Evolutionary conservation across 2,113 vertebrate species (phyloP).

Genomic region (Pachycephala philippinensis): DNA sequence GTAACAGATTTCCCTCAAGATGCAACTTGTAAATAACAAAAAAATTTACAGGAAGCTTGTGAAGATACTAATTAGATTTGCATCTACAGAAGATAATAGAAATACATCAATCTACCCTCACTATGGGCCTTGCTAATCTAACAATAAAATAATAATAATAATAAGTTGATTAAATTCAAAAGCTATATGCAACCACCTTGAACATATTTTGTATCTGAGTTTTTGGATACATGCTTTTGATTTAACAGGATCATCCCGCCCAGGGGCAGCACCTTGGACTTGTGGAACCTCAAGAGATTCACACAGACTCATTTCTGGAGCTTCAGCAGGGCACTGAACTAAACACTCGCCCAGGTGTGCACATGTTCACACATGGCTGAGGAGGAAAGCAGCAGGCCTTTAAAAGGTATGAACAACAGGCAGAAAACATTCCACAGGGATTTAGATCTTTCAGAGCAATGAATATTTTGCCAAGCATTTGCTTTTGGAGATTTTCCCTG

Average conservation of each 20-base stretch:
- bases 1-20: neutral
- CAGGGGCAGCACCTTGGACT: neutral
- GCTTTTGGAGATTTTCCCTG: neutral
- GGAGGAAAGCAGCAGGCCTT: neutral
- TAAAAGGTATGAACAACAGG: neutral
- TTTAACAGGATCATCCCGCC: neutral
- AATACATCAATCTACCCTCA: neutral
- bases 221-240: neutral
- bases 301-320: neutral
- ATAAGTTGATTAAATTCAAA: neutral
- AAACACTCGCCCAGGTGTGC: accelerated
- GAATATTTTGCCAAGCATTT: neutral
- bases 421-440: neutral
- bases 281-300: neutral
- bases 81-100: neutral
- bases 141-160: neutral
- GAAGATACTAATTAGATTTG: neutral
- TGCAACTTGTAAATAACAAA: neutral
- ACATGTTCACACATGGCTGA: accelerated
- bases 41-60: neutral
- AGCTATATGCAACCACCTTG: neutral
- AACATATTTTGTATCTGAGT: neutral
- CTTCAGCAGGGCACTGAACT: neutral
- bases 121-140: neutral
- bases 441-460: neutral